Evolutionary conservation across 2,888 invertebrate species (phyloP).

Genomic region (Pollenia angustigena): DNA sequence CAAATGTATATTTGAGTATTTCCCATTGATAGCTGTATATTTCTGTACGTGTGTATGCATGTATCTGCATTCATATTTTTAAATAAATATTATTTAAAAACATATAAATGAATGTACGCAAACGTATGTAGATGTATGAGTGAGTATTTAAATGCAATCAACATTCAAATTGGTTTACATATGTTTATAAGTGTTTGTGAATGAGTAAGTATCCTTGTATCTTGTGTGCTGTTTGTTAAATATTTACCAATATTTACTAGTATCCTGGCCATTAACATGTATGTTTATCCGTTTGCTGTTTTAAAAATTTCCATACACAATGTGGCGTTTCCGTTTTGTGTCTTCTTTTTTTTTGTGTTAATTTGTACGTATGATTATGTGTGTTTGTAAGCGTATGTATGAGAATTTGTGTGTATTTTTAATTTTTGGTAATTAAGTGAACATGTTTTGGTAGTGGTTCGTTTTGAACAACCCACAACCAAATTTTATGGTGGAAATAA

Average conservation of each 20-base stretch:
- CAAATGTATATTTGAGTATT: slow-evolving; percentile 24
- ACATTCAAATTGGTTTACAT: slow-evolving; percentile 5
- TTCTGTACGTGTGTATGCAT: not conserved
- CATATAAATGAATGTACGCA: not conserved
- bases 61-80: not conserved
- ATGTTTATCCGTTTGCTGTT: slow-evolving; percentile 51
- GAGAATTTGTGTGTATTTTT: slow-evolving; percentile 26
- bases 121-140: not conserved
- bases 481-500: slow-evolving; percentile 59
- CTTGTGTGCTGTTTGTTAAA: slow-evolving; percentile 25
- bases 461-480: slow-evolving; percentile 48
- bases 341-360: not conserved
- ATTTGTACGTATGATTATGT: not conserved
- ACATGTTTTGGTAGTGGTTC: slow-evolving; percentile 73
- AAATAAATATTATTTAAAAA: slow-evolving; percentile 17
- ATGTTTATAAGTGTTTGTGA: not conserved
- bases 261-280: slow-evolving; percentile 61
- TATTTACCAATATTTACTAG: slow-evolving; percentile 52
- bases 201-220: not conserved
- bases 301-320: slow-evolving; percentile 28
- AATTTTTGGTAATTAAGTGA: slow-evolving; percentile 74
- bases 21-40: not conserved
- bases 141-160: not conserved
- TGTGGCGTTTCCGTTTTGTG: slow-evolving; percentile 29
- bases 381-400: not conserved